A percentile compares a stretch with the other conserved stretches of the same genome.
phyloP scores from a whole-genome alignment of 1,140 invertebrate genomes.

The Drosophila ironensis region DNA sequence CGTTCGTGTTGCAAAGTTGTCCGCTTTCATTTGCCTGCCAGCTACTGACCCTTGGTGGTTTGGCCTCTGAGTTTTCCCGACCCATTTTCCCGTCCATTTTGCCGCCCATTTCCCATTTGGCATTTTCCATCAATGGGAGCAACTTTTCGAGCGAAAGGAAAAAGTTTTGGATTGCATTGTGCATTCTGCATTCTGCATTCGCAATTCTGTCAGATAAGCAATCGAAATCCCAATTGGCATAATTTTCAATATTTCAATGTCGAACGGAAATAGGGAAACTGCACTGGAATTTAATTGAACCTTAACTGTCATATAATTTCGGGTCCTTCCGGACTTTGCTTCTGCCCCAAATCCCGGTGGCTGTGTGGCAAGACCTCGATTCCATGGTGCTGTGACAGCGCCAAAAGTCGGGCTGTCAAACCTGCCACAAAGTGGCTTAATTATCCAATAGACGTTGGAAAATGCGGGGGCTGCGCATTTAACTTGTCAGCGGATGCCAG shows the following conservation, averaged over 20 bases:
- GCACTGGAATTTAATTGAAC: constrained; percentile 68
- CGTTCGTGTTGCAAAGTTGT: too few relatives aligned
- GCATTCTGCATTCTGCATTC: constrained; percentile 27
- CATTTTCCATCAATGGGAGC: constrained; percentile 13
- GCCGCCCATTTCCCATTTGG: not conserved
- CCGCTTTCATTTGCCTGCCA: too few relatives aligned
- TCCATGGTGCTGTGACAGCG: constrained; percentile 53
- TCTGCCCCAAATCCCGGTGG: too few relatives aligned
- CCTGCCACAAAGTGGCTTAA: constrained; percentile 78
- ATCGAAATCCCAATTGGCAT: constrained; percentile 46
- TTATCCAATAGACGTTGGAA: constrained; percentile 73
- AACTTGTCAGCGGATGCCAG: constrained; percentile 67
- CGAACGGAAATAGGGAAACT: constrained; percentile 26
- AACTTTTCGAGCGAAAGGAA: constrained; percentile 38
- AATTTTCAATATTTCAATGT: constrained; percentile 63
- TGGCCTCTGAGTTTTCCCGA: too few relatives aligned
- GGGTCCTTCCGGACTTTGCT: too few relatives aligned
- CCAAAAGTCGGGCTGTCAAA: constrained; percentile 73
- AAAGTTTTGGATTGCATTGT: constrained; percentile 74
- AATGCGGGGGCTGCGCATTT: constrained; percentile 37
- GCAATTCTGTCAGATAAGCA: constrained; percentile 45
- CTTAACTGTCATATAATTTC: constrained; percentile 70
- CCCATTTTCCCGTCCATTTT: constrained; percentile 2
- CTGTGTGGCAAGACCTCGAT: too few relatives aligned
- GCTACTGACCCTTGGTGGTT: not conserved